These are phyloP conservation scores for Trisateles emortualis DNA, from an alignment of 2,888 invertebrate species.

Conservation along the genomic window DNA sequence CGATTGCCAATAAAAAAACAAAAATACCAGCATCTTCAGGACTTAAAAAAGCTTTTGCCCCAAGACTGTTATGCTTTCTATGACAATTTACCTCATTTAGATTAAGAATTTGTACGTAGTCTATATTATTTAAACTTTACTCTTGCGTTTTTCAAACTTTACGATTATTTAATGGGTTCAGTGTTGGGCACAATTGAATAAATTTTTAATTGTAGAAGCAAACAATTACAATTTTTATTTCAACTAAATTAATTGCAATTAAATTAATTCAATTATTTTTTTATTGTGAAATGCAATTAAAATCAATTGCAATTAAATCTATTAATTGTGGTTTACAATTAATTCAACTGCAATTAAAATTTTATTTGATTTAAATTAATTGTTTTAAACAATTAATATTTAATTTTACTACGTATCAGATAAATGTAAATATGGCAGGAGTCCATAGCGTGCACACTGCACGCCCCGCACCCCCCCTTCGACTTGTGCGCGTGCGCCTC, in stretches of 20 bases:
- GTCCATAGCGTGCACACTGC: neutral
- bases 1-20: no score
- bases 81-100: no score
- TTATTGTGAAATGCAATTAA: no score
- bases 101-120: no score
- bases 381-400: constrained; percentile 5
- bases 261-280: constrained; percentile 9
- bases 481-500: neutral
- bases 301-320: constrained; percentile 9
- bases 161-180: no score
- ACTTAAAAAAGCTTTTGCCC: no score
- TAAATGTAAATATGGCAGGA: neutral
- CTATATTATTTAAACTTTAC: no score
- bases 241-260: constrained; percentile 11
- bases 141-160: no score
- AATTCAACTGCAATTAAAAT: constrained; percentile 1
- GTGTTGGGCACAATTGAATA: no score
- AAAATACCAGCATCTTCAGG: no score
- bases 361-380: constrained; percentile 1
- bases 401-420: constrained; percentile 1
- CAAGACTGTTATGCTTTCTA: no score
- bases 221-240: constrained; percentile 7
- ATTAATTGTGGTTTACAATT: constrained; percentile 4
- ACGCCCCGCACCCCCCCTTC: constrained; percentile 1
- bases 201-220: constrained; percentile 6